Conservation (phyloP, 2,113 vertebrate species). For the Chaenogobius annularis region DNA sequence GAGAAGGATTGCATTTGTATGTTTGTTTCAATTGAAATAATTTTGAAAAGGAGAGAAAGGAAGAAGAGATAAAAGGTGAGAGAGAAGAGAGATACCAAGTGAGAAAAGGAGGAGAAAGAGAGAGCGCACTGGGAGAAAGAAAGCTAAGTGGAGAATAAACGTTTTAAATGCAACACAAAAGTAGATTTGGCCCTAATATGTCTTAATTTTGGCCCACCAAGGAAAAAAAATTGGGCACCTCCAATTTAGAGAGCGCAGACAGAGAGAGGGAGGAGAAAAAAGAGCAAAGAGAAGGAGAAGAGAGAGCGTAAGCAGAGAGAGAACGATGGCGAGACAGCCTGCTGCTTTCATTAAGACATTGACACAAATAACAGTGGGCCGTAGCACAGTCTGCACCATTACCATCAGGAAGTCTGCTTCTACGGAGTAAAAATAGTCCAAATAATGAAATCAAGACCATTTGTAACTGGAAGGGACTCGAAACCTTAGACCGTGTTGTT, state of each 20-base stretch:
- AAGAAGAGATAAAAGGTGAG: too few species aligned
- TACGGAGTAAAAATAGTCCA: constrained; percentile 54
- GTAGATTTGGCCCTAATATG: too few species aligned
- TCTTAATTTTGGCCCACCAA: too few species aligned
- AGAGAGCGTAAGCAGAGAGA: not conserved
- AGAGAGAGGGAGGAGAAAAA: not conserved
- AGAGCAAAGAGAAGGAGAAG: not conserved
- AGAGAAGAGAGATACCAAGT: too few species aligned
- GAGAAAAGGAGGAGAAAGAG: too few species aligned
- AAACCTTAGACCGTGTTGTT: constrained; percentile 16
- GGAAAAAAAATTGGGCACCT: too few species aligned
- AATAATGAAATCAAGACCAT: constrained; percentile 43
- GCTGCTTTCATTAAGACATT: constrained; percentile 73
- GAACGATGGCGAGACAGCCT: constrained; percentile 38
- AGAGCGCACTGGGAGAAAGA: not conserved
- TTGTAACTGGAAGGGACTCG: constrained; percentile 18
- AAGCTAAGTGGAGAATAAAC: not conserved
- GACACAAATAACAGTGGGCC: constrained; percentile 62
- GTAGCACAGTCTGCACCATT: constrained; percentile 44
- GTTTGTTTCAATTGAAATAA: too few species aligned
- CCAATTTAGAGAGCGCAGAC: not conserved
- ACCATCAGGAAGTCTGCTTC: constrained; percentile 49
- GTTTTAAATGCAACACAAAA: too few species aligned
- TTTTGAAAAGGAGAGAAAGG: too few species aligned
- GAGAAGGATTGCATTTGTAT: not conserved